Evolutionary conservation across 2,888 invertebrate species (phyloP).

Genomic region (Cephus pygmeus): DNA sequence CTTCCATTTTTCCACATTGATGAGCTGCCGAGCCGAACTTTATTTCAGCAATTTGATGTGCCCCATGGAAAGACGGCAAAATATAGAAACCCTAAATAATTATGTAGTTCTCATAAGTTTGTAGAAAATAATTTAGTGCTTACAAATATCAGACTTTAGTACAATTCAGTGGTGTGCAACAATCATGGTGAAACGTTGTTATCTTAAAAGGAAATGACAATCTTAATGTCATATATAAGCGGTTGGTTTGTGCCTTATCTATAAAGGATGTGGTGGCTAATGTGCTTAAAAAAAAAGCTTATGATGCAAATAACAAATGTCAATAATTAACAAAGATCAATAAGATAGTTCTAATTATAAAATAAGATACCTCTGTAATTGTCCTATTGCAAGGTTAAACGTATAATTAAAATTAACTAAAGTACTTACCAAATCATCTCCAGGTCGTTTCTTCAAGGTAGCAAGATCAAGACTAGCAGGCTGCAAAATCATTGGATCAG

Average conservation of each 20-base stretch:
- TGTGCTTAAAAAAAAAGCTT: conserved; percentile 9
- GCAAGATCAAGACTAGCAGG: conserved; percentile 92
- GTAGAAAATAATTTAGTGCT: not conserved
- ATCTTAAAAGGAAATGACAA: conserved; percentile 41
- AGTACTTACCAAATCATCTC: conserved; percentile 77
- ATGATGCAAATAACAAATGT: conserved; percentile 2
- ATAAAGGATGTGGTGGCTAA: conserved; percentile 32
- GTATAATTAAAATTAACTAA: conserved; percentile 11
- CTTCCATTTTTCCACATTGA: conserved; percentile 90
- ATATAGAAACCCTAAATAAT: conserved; percentile 83
- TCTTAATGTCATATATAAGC: conserved; percentile 22
- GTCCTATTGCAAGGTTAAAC: not conserved
- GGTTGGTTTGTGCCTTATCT: conserved; percentile 31
- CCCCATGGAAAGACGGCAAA: conserved; percentile 84
- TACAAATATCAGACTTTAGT: not conserved
- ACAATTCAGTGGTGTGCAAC: not conserved
- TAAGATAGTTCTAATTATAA: not conserved
- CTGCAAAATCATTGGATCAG: conserved; percentile 91
- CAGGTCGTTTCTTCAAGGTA: conserved; percentile 83
- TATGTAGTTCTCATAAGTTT: not conserved
- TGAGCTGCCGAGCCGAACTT: conserved; percentile 94
- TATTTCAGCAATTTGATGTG: conserved; percentile 86
- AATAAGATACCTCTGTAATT: not conserved
- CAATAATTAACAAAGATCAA: not conserved
- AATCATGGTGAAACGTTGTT: conserved; percentile 17